These are phyloP conservation scores for Apamea epomidion DNA, from an alignment of 2,888 invertebrate genomes.

Conservation along the genomic window DNA sequence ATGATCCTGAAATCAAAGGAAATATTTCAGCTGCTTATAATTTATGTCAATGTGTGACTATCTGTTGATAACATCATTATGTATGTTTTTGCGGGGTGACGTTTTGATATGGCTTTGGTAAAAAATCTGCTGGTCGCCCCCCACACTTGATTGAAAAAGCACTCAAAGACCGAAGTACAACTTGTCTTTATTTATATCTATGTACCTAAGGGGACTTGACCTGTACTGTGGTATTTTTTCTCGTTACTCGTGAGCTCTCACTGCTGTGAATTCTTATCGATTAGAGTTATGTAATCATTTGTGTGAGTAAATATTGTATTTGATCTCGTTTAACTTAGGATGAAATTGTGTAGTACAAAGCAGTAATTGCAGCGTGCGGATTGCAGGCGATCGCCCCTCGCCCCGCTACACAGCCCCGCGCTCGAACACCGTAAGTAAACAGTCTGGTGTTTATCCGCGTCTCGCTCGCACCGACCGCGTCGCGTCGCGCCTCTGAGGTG, in stretches of 20 bases:
- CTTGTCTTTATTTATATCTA: background rate
- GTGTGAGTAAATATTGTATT: slow-evolving; percentile 55
- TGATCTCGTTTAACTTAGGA: slow-evolving; percentile 77
- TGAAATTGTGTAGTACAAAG: slow-evolving; percentile 85
- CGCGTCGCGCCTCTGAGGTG: slow-evolving; percentile 90
- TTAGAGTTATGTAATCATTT: slow-evolving; percentile 3
- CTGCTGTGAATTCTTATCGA: slow-evolving; percentile 12
- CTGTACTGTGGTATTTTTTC: slow-evolving; percentile 2
- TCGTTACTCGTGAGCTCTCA: slow-evolving; percentile 11
- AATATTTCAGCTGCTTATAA: slow-evolving; percentile 2
- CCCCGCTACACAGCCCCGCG: slow-evolving; percentile 84
- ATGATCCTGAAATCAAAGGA: background rate
- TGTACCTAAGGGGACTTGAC: background rate
- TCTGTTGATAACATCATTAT: background rate
- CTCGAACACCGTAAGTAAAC: slow-evolving; percentile 90
- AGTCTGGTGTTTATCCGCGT: slow-evolving; percentile 91
- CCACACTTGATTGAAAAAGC: background rate
- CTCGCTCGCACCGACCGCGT: slow-evolving; percentile 90
- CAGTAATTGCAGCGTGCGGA: slow-evolving; percentile 90
- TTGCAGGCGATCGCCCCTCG: slow-evolving; percentile 87
- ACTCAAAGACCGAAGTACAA: background rate
- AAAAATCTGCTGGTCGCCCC: background rate
- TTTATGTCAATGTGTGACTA: slow-evolving; percentile 7
- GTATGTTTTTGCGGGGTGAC: background rate
- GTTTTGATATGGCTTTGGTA: background rate